These are phyloP conservation scores for Manis crassicaudata DNA, from an alignment of 2,797 vertebrate genomes.

Conservation along the genomic window DNA sequence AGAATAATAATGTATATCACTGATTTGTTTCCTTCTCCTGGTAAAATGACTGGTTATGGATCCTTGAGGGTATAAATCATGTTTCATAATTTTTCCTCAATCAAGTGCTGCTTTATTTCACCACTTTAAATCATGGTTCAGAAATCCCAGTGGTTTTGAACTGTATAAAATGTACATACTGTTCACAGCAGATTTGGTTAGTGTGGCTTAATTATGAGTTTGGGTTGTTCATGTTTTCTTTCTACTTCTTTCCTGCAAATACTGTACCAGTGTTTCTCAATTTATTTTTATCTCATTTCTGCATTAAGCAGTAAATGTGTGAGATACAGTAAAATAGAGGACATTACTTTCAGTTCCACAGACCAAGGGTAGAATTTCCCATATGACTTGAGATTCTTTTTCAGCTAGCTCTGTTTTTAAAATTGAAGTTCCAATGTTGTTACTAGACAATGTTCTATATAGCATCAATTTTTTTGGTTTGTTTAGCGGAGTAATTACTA, in stretches of 20 bases:
- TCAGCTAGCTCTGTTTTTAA: not conserved
- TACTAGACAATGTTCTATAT: not conserved
- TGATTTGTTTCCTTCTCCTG: not conserved
- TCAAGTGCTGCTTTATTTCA: not conserved
- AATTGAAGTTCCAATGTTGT: slow-evolving; percentile 1
- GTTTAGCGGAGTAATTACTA: not conserved
- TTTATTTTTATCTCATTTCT: not conserved
- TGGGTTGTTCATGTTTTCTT: not conserved
- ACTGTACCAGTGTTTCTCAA: not conserved
- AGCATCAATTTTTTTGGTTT: not conserved
- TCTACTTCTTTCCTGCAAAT: not conserved
- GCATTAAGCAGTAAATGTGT: slow-evolving; percentile 20
- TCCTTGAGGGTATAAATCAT: not conserved
- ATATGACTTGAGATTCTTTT: not conserved
- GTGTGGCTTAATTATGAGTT: slow-evolving; percentile 7
- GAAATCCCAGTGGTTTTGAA: not conserved
- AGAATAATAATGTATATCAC: not conserved
- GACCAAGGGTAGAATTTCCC: not conserved
- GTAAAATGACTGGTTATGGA: not conserved
- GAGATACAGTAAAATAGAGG: slow-evolving; percentile 20
- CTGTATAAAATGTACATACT: not conserved
- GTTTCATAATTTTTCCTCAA: not conserved
- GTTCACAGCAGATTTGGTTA: not conserved
- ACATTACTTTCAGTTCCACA: slow-evolving; percentile 23
- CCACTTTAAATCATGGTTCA: not conserved